phyloP scores from a whole-genome alignment of 2,113 vertebrate species.

The Pterocles gutturalis region DNA sequence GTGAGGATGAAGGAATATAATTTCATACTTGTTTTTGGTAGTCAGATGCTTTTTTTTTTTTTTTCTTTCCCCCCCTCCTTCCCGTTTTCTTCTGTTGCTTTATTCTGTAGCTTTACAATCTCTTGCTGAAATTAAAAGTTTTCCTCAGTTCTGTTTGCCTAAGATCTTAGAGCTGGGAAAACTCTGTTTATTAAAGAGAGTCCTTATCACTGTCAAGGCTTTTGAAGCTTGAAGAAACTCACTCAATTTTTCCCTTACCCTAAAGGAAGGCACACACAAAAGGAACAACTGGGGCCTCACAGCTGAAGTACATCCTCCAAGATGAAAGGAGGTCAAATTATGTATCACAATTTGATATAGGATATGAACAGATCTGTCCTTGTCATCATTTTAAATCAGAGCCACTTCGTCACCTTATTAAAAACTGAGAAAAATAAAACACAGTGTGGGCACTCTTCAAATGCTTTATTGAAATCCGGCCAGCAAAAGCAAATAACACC shows the following conservation, averaged over 20 bases:
- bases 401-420: background rate
- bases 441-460: background rate
- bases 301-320: background rate
- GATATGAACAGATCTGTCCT: background rate
- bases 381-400: background rate
- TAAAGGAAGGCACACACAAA: background rate
- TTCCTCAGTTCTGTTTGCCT: background rate
- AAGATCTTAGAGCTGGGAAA: background rate
- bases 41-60: background rate
- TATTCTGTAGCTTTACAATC: background rate
- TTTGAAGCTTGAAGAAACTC: background rate
- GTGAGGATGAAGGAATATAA: background rate
- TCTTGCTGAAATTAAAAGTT: background rate
- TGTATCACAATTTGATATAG: background rate
- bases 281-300: background rate
- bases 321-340: background rate
- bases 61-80: accelerated
- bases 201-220: background rate
- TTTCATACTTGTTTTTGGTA: background rate
- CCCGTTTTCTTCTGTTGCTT: background rate
- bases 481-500: background rate
- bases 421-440: background rate
- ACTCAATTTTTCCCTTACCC: background rate
- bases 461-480: background rate
- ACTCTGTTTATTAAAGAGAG: background rate